Evolutionary conservation across 1,140 invertebrate species (phyloP).

Genomic region (Cyclargus thomasi): DNA sequence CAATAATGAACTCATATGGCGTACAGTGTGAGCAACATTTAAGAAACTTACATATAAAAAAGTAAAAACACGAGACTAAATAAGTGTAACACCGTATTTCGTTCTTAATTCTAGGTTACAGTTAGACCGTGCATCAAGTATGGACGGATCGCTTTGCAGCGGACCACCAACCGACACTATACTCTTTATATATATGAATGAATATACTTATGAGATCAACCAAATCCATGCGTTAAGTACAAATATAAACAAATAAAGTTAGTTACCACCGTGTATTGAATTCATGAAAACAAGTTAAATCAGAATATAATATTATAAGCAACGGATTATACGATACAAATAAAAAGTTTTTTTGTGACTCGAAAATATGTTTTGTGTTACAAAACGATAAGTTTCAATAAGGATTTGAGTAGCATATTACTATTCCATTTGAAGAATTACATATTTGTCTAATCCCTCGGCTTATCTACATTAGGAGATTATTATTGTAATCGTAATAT

Average conservation of each 20-base stretch:
- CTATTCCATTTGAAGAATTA: too few species aligned
- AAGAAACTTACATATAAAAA: neutral
- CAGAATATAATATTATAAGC: neutral
- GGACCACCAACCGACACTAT: neutral
- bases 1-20: neutral
- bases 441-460: too few species aligned
- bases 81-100: neutral
- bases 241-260: slow-evolving; percentile 25
- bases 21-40: neutral
- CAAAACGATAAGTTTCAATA: too few species aligned
- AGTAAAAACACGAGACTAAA: neutral
- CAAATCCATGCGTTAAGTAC: slow-evolving; percentile 37
- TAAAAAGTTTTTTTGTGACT: too few species aligned
- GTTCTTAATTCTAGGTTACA: neutral
- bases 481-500: neutral
- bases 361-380: too few species aligned
- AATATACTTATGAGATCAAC: slow-evolving; percentile 43
- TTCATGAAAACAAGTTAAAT: slow-evolving; percentile 5
- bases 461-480: too few species aligned
- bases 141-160: neutral
- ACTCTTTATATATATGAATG: neutral
- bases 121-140: neutral
- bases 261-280: slow-evolving; percentile 10
- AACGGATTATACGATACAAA: too few species aligned
- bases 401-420: too few species aligned